A percentile compares a stretch with the other conserved stretches of the same genome.
Conservation (phyloP, 2,797 vertebrate species). For the Cheirogaleus major region DNA sequence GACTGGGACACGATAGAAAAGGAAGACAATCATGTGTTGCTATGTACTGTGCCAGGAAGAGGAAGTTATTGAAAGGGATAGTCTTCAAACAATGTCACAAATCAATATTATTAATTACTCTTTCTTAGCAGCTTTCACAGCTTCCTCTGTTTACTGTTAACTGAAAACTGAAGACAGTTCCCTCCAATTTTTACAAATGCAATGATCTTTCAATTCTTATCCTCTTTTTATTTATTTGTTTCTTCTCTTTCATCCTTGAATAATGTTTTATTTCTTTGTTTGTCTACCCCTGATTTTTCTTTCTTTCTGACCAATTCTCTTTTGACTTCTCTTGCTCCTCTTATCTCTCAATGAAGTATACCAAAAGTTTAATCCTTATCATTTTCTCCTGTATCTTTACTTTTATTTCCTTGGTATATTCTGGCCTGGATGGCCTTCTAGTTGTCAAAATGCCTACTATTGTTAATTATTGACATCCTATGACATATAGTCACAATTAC, state of each 20-base stretch:
- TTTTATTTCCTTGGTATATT: background rate
- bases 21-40: background rate
- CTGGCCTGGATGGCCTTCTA: background rate
- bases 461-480: background rate
- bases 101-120: background rate
- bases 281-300: background rate
- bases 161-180: background rate
- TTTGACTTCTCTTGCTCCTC: background rate
- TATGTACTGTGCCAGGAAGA: background rate
- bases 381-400: background rate
- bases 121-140: background rate
- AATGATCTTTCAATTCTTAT: background rate
- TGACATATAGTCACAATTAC: background rate
- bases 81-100: background rate
- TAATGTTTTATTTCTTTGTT: background rate
- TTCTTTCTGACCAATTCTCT: background rate
- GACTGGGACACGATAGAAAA: background rate
- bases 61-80: background rate
- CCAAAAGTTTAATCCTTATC: background rate
- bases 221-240: background rate
- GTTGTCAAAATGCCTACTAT: background rate
- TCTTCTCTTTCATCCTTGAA: background rate
- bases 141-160: background rate
- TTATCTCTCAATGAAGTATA: background rate
- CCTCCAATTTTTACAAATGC: background rate